phyloP scores from a whole-genome alignment of 2,888 invertebrate genomes.

The Pyrgus malvae region DNA sequence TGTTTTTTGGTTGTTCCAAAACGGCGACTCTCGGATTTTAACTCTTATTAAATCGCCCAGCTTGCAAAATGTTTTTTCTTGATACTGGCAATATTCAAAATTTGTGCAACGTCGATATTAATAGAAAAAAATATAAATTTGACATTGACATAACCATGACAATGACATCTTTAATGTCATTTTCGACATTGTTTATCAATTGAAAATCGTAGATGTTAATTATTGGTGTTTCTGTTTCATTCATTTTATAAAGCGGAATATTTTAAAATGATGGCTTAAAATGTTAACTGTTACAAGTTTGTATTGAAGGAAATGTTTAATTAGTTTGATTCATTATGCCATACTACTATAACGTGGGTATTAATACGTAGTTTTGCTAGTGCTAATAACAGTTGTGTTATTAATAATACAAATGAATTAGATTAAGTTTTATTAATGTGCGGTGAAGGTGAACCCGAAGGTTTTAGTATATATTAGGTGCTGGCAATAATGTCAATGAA shows the following conservation, averaged over 20 bases:
- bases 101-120: too few relatives aligned
- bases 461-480: neutral
- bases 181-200: too few relatives aligned
- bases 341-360: neutral
- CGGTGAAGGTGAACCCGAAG: constrained; percentile 9
- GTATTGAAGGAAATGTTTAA: too few relatives aligned
- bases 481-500: constrained; percentile 62
- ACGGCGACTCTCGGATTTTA: too few relatives aligned
- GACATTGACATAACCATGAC: too few relatives aligned
- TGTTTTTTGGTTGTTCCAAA: too few relatives aligned
- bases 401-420: neutral
- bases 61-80: too few relatives aligned
- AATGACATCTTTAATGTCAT: too few relatives aligned
- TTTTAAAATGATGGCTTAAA: constrained; percentile 6
- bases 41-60: too few relatives aligned
- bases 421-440: neutral
- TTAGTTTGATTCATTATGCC: neutral
- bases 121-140: too few relatives aligned
- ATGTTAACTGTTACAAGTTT: neutral
- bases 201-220: too few relatives aligned
- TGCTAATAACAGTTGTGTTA: neutral
- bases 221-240: neutral
- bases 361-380: neutral
- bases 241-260: constrained; percentile 2
- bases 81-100: too few relatives aligned